Evolutionary conservation across 2,797 vertebrate genomes (phyloP).

Genomic region (Alca torda): DNA sequence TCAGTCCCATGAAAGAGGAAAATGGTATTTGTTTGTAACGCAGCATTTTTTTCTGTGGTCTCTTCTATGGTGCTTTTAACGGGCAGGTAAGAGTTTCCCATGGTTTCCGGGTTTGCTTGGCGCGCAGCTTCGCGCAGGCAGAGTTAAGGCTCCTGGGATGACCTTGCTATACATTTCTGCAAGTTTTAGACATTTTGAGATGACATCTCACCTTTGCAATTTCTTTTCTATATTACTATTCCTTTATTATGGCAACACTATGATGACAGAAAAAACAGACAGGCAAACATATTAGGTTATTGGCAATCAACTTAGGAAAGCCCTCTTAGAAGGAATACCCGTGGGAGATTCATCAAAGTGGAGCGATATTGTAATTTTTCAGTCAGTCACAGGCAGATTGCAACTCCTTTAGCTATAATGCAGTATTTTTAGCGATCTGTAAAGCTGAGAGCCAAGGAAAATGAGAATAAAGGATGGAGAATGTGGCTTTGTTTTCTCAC

Average conservation of each 20-base stretch:
- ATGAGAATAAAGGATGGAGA: not conserved
- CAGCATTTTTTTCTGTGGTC: not conserved
- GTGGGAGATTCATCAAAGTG: not conserved
- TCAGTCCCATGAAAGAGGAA: not conserved
- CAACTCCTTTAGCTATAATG: not conserved
- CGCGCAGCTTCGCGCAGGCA: not conserved
- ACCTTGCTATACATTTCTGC: not conserved
- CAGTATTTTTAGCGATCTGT: not conserved
- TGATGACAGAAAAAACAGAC: not conserved
- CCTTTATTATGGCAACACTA: not conserved
- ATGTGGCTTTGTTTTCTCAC: conserved; percentile 27
- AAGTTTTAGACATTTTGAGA: conserved; percentile 6
- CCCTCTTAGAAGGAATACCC: not conserved
- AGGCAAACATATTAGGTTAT: not conserved
- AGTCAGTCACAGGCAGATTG: not conserved
- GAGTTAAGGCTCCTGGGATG: not conserved
- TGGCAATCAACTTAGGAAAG: not conserved
- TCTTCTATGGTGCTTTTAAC: not conserved
- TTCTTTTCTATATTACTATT: not conserved
- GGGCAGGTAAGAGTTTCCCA: not conserved
- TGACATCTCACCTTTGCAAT: not conserved
- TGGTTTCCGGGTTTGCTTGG: not conserved
- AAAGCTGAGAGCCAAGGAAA: conserved; percentile 14
- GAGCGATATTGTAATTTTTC: not conserved
- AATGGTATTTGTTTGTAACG: not conserved